Conservation (phyloP, 2,888 invertebrate species). For the Cyaniris semiargus region DNA sequence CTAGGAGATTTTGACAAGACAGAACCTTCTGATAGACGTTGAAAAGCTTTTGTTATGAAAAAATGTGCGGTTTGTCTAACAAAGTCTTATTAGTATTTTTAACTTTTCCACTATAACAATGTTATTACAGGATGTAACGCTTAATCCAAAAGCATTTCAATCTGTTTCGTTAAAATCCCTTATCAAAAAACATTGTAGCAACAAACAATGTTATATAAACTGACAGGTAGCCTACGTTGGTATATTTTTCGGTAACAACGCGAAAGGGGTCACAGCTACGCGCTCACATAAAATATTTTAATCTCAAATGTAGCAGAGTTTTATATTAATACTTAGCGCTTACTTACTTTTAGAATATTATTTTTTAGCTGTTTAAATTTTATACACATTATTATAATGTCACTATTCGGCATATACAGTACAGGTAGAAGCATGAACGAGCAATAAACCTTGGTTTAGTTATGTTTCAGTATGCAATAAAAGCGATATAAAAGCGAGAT, state of each 20-base stretch:
- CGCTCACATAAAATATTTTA: slow-evolving; percentile 9
- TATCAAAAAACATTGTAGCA: slow-evolving; percentile 8
- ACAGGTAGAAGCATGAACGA: too few relatives aligned
- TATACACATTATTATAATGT: too few relatives aligned
- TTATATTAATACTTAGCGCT: not conserved
- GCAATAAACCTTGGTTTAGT: too few relatives aligned
- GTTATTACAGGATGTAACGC: not conserved
- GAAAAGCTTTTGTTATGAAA: too few relatives aligned
- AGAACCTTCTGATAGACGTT: too few relatives aligned
- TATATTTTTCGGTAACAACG: slow-evolving; percentile 16
- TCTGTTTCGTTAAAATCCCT: not conserved
- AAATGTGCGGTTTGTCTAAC: too few relatives aligned
- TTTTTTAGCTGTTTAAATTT: too few relatives aligned
- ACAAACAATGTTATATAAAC: slow-evolving; percentile 20
- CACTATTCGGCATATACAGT: too few relatives aligned
- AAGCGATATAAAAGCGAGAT: too few relatives aligned
- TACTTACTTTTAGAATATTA: not conserved
- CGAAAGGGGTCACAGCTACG: slow-evolving; percentile 9
- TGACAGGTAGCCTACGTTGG: slow-evolving; percentile 12
- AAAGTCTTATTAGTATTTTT: not conserved
- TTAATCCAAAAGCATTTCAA: not conserved
- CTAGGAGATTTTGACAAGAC: not conserved
- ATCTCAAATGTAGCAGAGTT: not conserved
- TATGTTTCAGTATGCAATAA: too few relatives aligned
- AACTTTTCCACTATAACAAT: not conserved